Conservation (phyloP, 2,888 invertebrate genomes). For the Rambutsinella grinnellia region DNA sequence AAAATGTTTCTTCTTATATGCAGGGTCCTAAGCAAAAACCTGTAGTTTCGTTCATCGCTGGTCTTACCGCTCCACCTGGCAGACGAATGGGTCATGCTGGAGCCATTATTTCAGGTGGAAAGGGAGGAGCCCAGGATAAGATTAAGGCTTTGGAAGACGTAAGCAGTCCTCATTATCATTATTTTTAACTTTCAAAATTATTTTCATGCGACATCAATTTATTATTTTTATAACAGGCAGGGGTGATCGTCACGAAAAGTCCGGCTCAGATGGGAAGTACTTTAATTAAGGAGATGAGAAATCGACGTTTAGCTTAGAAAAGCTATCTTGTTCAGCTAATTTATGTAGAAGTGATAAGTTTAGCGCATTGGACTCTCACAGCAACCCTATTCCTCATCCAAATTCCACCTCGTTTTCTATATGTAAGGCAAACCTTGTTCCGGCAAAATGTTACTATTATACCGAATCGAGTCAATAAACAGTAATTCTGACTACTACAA, state of each 20-base stretch:
- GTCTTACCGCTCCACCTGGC: constrained; percentile 97
- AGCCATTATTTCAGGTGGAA: constrained; percentile 98
- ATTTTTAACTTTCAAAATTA: not conserved
- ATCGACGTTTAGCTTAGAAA: constrained; percentile 55
- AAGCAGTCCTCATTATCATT: constrained; percentile 40
- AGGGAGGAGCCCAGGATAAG: constrained; percentile 98
- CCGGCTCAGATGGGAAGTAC: constrained; percentile 96
- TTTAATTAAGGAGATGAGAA: constrained; percentile 87
- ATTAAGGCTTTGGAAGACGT: constrained; percentile 83
- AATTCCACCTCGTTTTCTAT: no score
- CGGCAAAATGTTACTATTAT: no score
- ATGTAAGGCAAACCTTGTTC: no score
- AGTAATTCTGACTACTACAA: no score
- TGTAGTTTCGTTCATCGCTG: constrained; percentile 99
- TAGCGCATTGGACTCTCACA: no score
- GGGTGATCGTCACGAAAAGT: constrained; percentile 94
- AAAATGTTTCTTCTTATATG: constrained; percentile 12
- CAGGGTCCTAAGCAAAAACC: constrained; percentile 87
- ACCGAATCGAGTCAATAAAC: no score
- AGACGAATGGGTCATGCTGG: constrained; percentile 99
- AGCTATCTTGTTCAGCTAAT: no score
- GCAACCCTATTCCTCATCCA: no score
- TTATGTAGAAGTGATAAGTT: no score
- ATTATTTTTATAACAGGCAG: constrained; percentile 74
- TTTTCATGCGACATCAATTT: no score